A percentile compares a stretch with the other conserved stretches of the same genome.
Evolutionary conservation across 2,113 vertebrate species (phyloP).

Genomic region (Hiodon alosoides): DNA sequence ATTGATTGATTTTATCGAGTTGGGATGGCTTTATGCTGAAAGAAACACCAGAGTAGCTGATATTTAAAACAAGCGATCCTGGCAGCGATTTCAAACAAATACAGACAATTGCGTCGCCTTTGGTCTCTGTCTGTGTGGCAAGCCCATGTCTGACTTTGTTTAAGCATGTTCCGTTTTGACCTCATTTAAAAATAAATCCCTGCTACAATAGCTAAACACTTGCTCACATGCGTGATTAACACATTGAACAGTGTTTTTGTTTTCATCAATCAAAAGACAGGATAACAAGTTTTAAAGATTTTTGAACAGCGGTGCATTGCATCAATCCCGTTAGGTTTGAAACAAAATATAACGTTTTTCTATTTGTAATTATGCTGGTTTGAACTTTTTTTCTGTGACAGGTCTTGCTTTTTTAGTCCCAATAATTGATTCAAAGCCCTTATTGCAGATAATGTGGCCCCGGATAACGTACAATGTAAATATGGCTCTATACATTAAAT

Average conservation of each 20-base stretch:
- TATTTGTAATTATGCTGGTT: no score
- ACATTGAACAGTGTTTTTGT: constrained; percentile 27
- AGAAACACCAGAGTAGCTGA: not conserved
- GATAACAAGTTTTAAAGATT: no score
- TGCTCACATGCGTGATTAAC: constrained; percentile 12
- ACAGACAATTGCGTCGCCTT: not conserved
- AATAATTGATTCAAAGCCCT: no score
- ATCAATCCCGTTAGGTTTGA: no score
- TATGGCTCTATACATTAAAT: no score
- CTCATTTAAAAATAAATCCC: constrained; percentile 27
- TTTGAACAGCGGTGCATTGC: no score
- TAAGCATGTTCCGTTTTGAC: constrained; percentile 48
- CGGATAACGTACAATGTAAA: no score
- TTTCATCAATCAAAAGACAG: constrained; percentile 23
- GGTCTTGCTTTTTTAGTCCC: no score
- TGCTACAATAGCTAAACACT: constrained; percentile 16
- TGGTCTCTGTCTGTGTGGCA: constrained; percentile 42
- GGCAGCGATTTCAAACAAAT: constrained; percentile 5
- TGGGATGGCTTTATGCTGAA: not conserved
- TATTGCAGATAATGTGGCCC: no score
- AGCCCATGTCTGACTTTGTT: constrained; percentile 38
- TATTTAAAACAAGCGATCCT: constrained; percentile 9
- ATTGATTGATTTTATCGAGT: constrained; percentile 1
- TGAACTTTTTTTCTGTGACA: no score
- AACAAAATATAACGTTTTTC: no score